Base-by-base conservation (phyloP, 2,888 invertebrate genomes). In the Crocallis elinguaria region DNA sequence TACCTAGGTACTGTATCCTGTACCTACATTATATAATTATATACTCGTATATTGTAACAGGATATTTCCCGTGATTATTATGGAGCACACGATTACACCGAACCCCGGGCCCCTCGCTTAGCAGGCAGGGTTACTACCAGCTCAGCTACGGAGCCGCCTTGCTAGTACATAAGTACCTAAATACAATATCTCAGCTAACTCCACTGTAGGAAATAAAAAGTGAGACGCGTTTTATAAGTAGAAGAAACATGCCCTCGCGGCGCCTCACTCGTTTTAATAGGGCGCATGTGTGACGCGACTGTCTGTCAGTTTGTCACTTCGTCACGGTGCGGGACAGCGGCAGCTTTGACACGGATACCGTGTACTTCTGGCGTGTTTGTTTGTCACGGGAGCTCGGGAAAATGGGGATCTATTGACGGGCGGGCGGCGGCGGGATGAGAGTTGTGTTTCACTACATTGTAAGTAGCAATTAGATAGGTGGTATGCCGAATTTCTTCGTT, bases 241-340 rank as follows among this genome's bases (percentile, higher is more conserved):
- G 41, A 25, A 44, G 44, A 21, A 51, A 44, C 44, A 16, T 14
- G n/a, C 7, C 11, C 13, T 14, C 29, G 19, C 37, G 41, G 60
- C 66, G 54, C 44, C 44, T 45, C 44, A 53, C 59, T 50, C 53
- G 33, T 30, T 49, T 41, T 77, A 76, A 77, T 67, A 69, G 73
- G 68, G 57, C 54, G 66, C 77, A 78, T 66, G 60, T 77, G 77
- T 69, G 62, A 60, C 63, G 77, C 69, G 62, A 60, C 63, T 56
- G 58, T 51, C 61, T 57, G 50, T 51, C 57, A 36, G 45, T 57
- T 63, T 61, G 45, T 54, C 62, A 58, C 42, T 37, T 53, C 49
- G 61, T 57, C 66, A 62, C 62, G 50, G 29, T 43, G 55, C 38
- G 54, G 49, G 23, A 39, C 42, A 35, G 33, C 44, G 38, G 43